Evolutionary conservation across 1,140 invertebrate genomes (phyloP), one percentile per base, ranked within the genome.

Genomic region (Heterodera carotae): DNA sequence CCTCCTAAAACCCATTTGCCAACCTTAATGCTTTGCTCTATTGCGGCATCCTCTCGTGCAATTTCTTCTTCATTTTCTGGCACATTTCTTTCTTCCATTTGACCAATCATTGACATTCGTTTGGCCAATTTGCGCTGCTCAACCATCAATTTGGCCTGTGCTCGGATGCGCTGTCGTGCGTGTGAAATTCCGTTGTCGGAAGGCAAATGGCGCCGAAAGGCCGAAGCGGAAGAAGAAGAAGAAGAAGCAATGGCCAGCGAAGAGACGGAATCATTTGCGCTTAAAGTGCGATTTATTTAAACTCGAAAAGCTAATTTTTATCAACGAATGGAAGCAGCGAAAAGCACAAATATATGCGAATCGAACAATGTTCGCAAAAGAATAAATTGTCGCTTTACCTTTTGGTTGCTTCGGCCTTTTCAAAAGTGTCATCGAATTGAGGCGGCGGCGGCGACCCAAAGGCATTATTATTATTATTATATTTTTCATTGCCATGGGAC

Each of bases 81-180:
- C 22, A 18, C 22, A 18, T 5, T 56, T 18, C 48, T 15, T 22
- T 56, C 48, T 18, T 22, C 48, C 15, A 22, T 18, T 6, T 75
- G 73, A 4, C 34, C 62, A 12, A 34, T 2, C 62, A 66, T 29
- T 66, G 62, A 25, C 62, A n/a, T 22, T 77, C 62, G 56, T 27
- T 22, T 77, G 18, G 31, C 33, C 70, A 25, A 76, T 34, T 75
- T 75, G 15, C 71, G 12, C 29, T 77, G 82, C 25, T 84, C 78
- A 0, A 83, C 76, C 56, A 86, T 60, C 53, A 76, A 81, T 48
- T 75, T 69, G n/a, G 82, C 84, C 39, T 84, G 78, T 69, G 84
- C 70, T n/a, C 84, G 69, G 39, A 83, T 83, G 33, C 77, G 70
- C 59, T 85, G 81, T 27, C 82, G 78, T 39, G 80, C 75, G 31